phyloP scores from a whole-genome alignment of 35 echinoderm and acorn worm species.

The Ophiothrix spiculata region DNA sequence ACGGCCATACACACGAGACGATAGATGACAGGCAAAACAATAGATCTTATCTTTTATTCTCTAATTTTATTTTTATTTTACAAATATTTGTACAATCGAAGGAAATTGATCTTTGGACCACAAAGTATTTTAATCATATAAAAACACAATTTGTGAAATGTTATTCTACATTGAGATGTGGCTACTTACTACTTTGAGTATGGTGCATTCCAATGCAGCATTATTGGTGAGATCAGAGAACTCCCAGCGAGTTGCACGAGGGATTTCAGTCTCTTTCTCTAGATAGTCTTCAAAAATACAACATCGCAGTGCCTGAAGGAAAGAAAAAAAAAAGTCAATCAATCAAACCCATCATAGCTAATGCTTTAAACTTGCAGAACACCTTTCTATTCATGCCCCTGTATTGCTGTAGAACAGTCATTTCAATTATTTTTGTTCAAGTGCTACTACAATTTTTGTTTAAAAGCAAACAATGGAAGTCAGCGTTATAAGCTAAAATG shows the following conservation, averaged over 20 bases:
- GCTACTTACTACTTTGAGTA: constrained; percentile 60
- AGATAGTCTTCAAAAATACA: constrained; percentile 74
- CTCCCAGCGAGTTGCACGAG: constrained; percentile 86
- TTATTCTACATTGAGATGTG: not conserved
- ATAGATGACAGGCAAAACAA: too few species aligned
- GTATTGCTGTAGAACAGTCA: too few species aligned
- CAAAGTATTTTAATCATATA: not conserved
- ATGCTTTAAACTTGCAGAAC: too few species aligned
- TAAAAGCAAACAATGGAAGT: too few species aligned
- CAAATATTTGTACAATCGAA: not conserved
- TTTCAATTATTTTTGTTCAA: too few species aligned
- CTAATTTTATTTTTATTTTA: too few species aligned
- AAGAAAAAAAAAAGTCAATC: not conserved
- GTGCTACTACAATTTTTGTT: too few species aligned
- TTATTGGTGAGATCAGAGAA: constrained; percentile 69
- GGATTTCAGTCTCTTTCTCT: constrained; percentile 52
- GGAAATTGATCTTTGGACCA: not conserved
- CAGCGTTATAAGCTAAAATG: too few species aligned
- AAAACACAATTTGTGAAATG: not conserved
- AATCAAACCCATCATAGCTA: too few species aligned
- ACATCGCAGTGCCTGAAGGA: constrained; percentile 73
- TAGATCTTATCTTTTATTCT: too few species aligned
- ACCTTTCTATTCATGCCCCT: too few species aligned
- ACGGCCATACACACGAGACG: too few species aligned
- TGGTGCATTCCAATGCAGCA: constrained; percentile 60